Evolutionary conservation across 1,140 invertebrate genomes (phyloP).

Genomic region (Macrosteles quadrilineatus): DNA sequence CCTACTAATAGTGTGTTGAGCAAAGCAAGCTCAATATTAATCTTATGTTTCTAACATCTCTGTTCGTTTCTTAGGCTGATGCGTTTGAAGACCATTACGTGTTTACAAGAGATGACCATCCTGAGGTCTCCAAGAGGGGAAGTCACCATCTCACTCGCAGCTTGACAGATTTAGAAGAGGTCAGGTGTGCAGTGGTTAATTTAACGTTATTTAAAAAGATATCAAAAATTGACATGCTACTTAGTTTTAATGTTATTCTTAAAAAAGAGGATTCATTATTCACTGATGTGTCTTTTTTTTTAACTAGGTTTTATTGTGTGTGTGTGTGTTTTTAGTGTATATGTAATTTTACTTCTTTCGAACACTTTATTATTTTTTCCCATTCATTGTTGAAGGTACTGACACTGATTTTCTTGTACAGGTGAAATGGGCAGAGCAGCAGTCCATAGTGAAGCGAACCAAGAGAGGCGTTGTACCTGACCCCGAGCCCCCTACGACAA

Average conservation of each 20-base stretch:
- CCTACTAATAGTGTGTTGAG: too few relatives aligned
- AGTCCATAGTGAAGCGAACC: slow-evolving; percentile 47
- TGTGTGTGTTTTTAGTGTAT: too few relatives aligned
- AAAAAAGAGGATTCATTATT: neutral
- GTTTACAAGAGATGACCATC: neutral
- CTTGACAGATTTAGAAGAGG: neutral
- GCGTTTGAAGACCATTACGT: slow-evolving; percentile 17
- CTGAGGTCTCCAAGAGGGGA: neutral
- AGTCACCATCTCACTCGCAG: neutral
- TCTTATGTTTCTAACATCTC: too few relatives aligned
- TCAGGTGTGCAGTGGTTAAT: neutral
- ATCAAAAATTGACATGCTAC: neutral
- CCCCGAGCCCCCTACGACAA: too few relatives aligned
- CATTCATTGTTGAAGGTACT: too few relatives aligned
- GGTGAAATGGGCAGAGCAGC: slow-evolving; percentile 72
- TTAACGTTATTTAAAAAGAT: neutral
- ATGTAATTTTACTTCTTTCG: too few relatives aligned
- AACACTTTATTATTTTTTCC: too few relatives aligned
- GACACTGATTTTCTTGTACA: too few relatives aligned
- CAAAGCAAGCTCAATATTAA: too few relatives aligned
- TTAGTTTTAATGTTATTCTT: neutral
- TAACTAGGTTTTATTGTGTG: too few relatives aligned
- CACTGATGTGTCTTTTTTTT: too few relatives aligned
- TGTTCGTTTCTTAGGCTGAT: neutral
- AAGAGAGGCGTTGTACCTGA: slow-evolving; percentile 37